Percentiles rank a stretch among this genome's conserved stretches.
Conservation (phyloP, 2,113 vertebrate species). For the Toxotes jaculatrix region DNA sequence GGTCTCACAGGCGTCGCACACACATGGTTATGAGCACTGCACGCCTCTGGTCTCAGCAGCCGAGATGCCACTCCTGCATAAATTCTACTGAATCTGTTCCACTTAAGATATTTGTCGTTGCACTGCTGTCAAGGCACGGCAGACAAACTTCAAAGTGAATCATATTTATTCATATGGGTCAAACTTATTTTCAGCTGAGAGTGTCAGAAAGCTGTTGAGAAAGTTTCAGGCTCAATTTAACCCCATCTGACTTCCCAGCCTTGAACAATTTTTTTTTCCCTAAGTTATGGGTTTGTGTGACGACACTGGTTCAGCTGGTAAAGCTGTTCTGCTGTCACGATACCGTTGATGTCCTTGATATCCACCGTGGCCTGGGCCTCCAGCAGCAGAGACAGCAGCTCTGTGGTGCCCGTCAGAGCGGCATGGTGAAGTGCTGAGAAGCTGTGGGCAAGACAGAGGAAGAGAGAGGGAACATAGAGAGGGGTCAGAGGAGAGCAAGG, state of each 20-base stretch:
- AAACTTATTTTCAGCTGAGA: slow-evolving; percentile 52
- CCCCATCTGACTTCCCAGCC: slow-evolving; percentile 4
- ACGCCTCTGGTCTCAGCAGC: slow-evolving; percentile 29
- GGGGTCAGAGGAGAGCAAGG: background rate
- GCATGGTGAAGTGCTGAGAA: slow-evolving; percentile 96
- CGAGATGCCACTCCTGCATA: slow-evolving; percentile 16
- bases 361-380: slow-evolving; percentile 95
- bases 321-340: slow-evolving; percentile 9
- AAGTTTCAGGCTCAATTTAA: slow-evolving; percentile 45
- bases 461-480: background rate
- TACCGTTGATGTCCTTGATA: slow-evolving; percentile 97
- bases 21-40: background rate
- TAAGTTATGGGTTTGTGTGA: background rate
- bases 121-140: slow-evolving; percentile 22
- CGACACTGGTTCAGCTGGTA: background rate
- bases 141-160: slow-evolving; percentile 66
- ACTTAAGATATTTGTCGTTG: slow-evolving; percentile 43
- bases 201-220: slow-evolving; percentile 43
- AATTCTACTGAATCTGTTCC: slow-evolving; percentile 36
- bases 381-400: slow-evolving; percentile 93
- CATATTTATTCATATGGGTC: slow-evolving; percentile 59
- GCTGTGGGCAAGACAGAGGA: slow-evolving; percentile 71
- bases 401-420: slow-evolving; percentile 92
- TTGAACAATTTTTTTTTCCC: background rate
- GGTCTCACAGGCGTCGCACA: background rate